Evolutionary conservation across 2,888 invertebrate genomes (phyloP), one percentile per base, ranked within the genome.

Genomic region (Malthinus seriepunctatus): DNA sequence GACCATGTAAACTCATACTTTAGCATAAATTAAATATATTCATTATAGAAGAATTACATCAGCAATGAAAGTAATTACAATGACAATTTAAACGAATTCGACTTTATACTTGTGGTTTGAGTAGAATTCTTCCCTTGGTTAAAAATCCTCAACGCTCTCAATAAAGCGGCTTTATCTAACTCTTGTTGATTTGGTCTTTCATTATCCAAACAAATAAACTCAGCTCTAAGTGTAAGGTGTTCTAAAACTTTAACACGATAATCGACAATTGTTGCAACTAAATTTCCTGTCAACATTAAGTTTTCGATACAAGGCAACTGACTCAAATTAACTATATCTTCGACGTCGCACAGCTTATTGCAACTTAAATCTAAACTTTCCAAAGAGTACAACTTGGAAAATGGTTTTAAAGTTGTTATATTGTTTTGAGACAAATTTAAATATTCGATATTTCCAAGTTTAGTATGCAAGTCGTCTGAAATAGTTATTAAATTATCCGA

Each of bases 161-260:
- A 79, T 34, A 97, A 91, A 35, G 93, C 87, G 0, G 96, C 95
- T 2, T 93, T 96, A 72, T 97, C 97, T 67, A 96, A 76, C 76
- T 97, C 97, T 67, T 90, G 89, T 71, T 90, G 90, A 8, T 91
- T 88, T 0, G 95, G 90, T 65, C 86, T 89, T 72, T 93, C 91
- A 73, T 92, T 93, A 73, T 98, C 97, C 59, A 97, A 78, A 71
- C 87, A 89, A 34, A 97, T 87, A 75, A 95, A 92, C 9, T 85
- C 80, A 68, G 93, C 92, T 63, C 95, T 84, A 44, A 87, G 86
- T 47, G 91, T 90, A 73, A 97, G 96, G 68, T 91, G 86, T 69
- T 95, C 92, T 65, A 97, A 81, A 2, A 95, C 91, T 72, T 93
- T 91, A 0, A 94, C 89, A 69, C 97, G 85, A 73, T 96, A 97